Evolutionary conservation across 2,888 invertebrate species (phyloP).

Genomic region (Ormyrus pomaceus): DNA sequence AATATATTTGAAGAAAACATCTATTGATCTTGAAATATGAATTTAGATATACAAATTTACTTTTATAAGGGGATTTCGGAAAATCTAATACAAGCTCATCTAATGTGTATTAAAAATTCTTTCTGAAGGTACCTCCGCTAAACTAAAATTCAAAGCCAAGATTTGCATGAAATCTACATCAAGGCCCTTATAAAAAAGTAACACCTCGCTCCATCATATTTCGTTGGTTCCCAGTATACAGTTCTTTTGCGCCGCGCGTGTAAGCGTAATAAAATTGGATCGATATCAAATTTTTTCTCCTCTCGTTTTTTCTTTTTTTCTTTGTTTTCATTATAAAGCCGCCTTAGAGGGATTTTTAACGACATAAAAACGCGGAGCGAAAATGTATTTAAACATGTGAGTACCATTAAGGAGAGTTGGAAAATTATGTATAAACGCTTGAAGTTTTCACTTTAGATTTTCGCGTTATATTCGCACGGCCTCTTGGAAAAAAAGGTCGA

Average conservation of each 20-base stretch:
- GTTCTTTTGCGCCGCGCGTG: neutral
- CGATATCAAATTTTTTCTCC: neutral
- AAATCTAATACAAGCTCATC: too few relatives aligned
- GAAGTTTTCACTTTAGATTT: constrained; percentile 5
- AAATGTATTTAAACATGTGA: neutral
- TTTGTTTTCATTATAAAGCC: neutral
- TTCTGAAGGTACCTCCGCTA: constrained; percentile 17
- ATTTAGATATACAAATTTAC: too few relatives aligned
- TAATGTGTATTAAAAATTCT: constrained; percentile 31
- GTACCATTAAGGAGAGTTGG: neutral
- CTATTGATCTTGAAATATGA: too few relatives aligned
- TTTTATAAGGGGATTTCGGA: too few relatives aligned
- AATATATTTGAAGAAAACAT: too few relatives aligned
- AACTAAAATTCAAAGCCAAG: constrained; percentile 27
- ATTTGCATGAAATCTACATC: constrained; percentile 41
- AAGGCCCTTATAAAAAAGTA: constrained; percentile 13
- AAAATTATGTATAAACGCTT: neutral
- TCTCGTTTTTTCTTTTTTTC: neutral
- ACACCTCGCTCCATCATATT: neutral
- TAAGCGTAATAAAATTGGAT: constrained; percentile 14
- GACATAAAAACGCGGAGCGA: neutral
- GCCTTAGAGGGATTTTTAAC: neutral
- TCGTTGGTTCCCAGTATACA: neutral
- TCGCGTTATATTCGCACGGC: constrained; percentile 6
- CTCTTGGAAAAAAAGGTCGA: constrained; percentile 16